A percentile compares a stretch with the other conserved stretches of the same genome.
Evolutionary conservation across 2,113 vertebrate genomes (phyloP).

Genomic region (Hylia prasina): DNA sequence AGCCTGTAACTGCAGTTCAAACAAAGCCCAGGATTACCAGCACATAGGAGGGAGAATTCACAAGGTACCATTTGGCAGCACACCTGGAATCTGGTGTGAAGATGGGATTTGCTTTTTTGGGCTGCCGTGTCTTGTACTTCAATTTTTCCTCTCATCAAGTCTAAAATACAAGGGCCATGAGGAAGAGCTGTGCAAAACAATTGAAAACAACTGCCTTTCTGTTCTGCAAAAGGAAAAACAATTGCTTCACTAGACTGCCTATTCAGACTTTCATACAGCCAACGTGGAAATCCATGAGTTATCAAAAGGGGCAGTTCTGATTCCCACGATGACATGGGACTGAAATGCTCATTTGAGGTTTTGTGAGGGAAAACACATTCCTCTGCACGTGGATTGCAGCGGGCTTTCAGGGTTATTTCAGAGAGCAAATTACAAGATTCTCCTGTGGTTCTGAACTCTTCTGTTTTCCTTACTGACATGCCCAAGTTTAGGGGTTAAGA

Average conservation of each 20-base stretch:
- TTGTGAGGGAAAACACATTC: background rate
- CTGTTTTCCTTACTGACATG: background rate
- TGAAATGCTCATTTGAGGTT: background rate
- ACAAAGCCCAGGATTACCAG: background rate
- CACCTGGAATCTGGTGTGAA: background rate
- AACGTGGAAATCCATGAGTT: background rate
- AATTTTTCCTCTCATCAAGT: background rate
- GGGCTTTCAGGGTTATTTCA: background rate
- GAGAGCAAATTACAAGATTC: constrained; percentile 26
- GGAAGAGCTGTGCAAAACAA: background rate
- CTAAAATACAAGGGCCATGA: background rate
- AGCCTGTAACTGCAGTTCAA: background rate
- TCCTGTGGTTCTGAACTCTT: background rate
- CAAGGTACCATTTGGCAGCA: background rate
- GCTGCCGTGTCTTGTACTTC: background rate
- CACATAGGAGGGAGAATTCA: background rate
- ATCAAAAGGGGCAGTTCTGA: background rate
- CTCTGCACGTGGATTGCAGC: background rate
- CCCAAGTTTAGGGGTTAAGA: background rate
- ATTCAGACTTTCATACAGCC: background rate
- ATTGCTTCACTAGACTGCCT: background rate
- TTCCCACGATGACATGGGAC: background rate
- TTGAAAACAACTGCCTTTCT: background rate
- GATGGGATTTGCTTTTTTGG: background rate
- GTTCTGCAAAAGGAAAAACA: background rate